Evolutionary conservation across 1,140 invertebrate species (phyloP).

Genomic region (Scaptomyza montana): DNA sequence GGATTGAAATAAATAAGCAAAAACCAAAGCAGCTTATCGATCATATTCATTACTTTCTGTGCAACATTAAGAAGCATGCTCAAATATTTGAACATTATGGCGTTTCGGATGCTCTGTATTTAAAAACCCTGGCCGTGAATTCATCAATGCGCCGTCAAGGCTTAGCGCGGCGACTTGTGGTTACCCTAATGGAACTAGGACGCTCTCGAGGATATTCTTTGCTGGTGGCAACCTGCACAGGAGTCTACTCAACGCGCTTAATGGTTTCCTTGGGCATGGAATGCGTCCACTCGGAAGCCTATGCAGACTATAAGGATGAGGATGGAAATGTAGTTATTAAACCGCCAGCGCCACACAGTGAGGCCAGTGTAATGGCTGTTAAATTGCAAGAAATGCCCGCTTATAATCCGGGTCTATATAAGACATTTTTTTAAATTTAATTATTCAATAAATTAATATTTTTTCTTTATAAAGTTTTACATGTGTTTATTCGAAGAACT

Average conservation of each 20-base stretch:
- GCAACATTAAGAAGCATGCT: slow-evolving; percentile 41
- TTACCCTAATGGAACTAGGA: slow-evolving; percentile 47
- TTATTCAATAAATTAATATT: no score
- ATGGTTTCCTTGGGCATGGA: slow-evolving; percentile 49
- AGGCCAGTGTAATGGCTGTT: slow-evolving; percentile 51
- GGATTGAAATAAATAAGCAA: slow-evolving; percentile 21
- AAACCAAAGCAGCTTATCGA: slow-evolving; percentile 28
- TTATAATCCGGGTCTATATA: slow-evolving; percentile 11
- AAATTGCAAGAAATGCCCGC: slow-evolving; percentile 61
- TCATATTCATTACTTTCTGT: slow-evolving; percentile 57
- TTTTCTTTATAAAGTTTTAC: no score
- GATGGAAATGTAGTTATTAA: slow-evolving; percentile 41
- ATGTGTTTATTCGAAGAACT: no score
- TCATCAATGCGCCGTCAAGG: slow-evolving; percentile 47
- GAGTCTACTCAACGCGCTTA: slow-evolving; percentile 38
- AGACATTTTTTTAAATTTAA: slow-evolving; percentile 11
- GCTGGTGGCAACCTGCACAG: slow-evolving; percentile 56
- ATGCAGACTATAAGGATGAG: slow-evolving; percentile 60
- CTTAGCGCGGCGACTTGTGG: slow-evolving; percentile 48
- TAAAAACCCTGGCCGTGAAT: slow-evolving; percentile 55
- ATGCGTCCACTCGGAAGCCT: slow-evolving; percentile 35
- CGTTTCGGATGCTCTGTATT: slow-evolving; percentile 47
- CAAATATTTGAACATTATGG: slow-evolving; percentile 50
- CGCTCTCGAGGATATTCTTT: slow-evolving; percentile 37
- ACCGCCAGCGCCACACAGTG: slow-evolving; percentile 50